phyloP scores from a whole-genome alignment of 2,888 invertebrate genomes.

The Willowsia nigromaculata region DNA sequence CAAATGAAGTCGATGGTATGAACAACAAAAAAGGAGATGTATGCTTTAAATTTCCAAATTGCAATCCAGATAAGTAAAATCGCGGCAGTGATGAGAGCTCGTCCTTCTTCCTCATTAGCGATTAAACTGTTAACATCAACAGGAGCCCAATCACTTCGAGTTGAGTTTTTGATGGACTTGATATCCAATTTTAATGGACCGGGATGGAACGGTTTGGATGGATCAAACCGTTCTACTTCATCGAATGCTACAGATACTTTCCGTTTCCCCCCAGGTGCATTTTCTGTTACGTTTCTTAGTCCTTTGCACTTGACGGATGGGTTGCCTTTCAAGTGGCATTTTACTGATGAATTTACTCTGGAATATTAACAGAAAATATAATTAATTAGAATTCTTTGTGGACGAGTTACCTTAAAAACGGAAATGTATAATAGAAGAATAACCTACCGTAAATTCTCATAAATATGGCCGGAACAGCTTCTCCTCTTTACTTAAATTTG shows the following conservation, averaged over 20 bases:
- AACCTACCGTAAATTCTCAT: conserved; percentile 66
- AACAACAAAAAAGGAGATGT: conserved; percentile 55
- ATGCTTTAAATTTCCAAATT: conserved; percentile 44
- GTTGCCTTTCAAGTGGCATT: neutral
- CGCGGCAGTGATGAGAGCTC: conserved; percentile 38
- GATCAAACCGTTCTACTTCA: conserved; percentile 27
- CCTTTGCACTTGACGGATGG: conserved; percentile 14
- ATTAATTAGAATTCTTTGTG: neutral
- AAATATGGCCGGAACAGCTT: conserved; percentile 56
- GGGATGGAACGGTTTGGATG: conserved; percentile 46
- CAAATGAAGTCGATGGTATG: conserved; percentile 46
- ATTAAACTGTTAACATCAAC: conserved; percentile 21
- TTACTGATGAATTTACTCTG: neutral
- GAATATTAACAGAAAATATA: neutral
- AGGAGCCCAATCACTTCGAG: conserved; percentile 1
- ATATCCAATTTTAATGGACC: conserved; percentile 68
- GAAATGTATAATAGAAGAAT: neutral
- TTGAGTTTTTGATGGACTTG: conserved; percentile 62
- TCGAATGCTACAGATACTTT: neutral
- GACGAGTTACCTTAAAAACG: neutral
- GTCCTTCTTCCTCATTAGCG: conserved; percentile 26
- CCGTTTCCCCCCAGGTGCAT: neutral
- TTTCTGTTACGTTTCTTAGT: neutral
- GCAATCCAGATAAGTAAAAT: conserved; percentile 50
- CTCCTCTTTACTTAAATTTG: neutral